Evolutionary conservation across 2,888 invertebrate genomes (phyloP).

Genomic region (Ischnura elegans): DNA sequence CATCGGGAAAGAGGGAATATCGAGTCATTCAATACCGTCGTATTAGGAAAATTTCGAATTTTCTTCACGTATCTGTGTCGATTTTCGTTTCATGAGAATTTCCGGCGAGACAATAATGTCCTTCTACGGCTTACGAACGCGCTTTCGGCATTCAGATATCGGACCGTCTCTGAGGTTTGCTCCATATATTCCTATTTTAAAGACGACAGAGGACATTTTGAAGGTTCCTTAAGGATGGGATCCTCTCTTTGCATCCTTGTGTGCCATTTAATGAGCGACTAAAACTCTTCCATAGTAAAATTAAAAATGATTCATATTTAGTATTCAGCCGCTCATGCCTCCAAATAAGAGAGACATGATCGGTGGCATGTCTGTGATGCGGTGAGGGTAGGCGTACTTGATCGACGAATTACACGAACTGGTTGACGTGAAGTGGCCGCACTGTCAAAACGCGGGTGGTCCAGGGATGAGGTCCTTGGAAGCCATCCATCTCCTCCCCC

Average conservation of each 20-base stretch:
- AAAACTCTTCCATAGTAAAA: no score
- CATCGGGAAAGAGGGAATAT: not conserved
- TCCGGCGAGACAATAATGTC: not conserved
- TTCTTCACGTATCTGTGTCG: not conserved
- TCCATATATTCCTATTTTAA: not conserved
- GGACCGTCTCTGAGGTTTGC: not conserved
- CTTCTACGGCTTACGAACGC: not conserved
- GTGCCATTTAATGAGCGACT: not conserved
- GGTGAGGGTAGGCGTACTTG: no score
- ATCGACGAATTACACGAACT: no score
- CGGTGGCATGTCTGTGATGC: no score
- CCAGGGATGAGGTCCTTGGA: no score
- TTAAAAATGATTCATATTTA: not conserved
- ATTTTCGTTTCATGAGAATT: not conserved
- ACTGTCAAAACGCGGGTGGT: no score
- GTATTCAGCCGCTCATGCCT: no score
- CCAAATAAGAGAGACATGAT: no score
- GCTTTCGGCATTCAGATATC: constrained; percentile 5
- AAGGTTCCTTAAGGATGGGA: not conserved
- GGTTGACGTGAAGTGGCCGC: no score
- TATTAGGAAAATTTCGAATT: not conserved
- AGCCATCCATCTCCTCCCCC: no score
- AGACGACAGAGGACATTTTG: no score
- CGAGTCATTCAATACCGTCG: not conserved
- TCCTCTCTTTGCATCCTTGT: not conserved